Base-by-base conservation (phyloP, 1,140 invertebrate genomes). In the Trissolcus basalis region DNA sequence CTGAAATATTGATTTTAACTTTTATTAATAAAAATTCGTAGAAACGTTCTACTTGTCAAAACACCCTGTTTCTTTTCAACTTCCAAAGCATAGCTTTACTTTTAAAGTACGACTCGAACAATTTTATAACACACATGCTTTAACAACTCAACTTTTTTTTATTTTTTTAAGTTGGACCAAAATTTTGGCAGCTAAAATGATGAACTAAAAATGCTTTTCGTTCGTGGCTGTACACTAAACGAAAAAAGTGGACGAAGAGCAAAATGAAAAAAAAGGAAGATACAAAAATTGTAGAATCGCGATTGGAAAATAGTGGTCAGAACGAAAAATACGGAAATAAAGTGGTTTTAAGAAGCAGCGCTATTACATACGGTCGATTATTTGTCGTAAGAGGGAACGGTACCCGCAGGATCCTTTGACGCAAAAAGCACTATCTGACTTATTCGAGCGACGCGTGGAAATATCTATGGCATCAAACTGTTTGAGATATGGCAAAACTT, bases 401-500 rank as follows among this genome's bases (percentile, higher is more conserved):
- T 50, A 55, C 58, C 44, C 51, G 51, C 27, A 60, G 32, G n/a
- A 60, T 70, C 11, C 11, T 19, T 64, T 51, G 56, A 63, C 47
- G 58, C 58, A 77, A 77, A 68, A 77, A 77, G 67, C 48, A 58
- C 49, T 65, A 48, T 67, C 56, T 43, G 67, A 61, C 36, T 71
- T 67, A 63, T 70, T 70, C 35, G 39, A 49, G 45, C 33, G 41
- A 14, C 35, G n/a, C 36, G 12, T 43, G 6, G 0, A 35, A 45
- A 50, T 71, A 72, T 78, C 61, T 60, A 50, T 71, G 63, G 60
- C 59, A 54, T 65, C 60, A 50, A 72, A 54, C 44, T 32, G 58
- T 51, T 70, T 79, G 77, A 79, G 56, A 73, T 79, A 76, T 73
- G 54, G 50, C 11, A 39, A 70, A 79, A 79, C 61, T 80, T 77